Evolutionary conservation across 1,140 invertebrate species (phyloP), one percentile per base, ranked within the genome.

Genomic region (Anastrepha ludens): DNA sequence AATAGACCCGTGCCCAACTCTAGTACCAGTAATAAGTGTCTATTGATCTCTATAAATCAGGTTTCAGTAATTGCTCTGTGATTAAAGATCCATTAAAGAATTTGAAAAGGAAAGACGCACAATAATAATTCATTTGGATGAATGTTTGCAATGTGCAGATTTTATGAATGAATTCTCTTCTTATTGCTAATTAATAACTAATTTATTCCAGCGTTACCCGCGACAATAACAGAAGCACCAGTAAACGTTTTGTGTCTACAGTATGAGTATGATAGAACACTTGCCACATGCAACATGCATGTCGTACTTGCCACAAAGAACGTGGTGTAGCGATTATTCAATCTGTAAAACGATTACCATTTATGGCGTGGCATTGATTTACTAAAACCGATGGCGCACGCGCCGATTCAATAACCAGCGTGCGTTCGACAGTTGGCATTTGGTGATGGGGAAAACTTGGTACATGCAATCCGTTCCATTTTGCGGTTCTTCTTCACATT

Each of bases 321-420:
- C 47, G 74, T 29, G 74, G 17, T 81, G 74, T 81, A 15, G 47
- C 74, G 74, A 81, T 81, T 81, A 81, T 81, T 81, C 74, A 81
- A 81, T 81, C 74, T 81, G 74, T 20, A 81, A 81, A 81, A 81
- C 74, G 74, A 81, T 81, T 81, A 81, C 74, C 74, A 81, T 81
- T 81, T 81, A 81, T 81, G 74, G 74, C 74, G 20, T 81, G 47
- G 74, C 47, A 81, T 55, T 81, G 74, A 81, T 81, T 81, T 81
- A 81, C 47, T 81, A 81, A 81, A 81, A 81, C 74, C 74, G 74
- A 81, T 55, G 74, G 47, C 17, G 47, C 74, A 81, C 74, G 74
- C 74, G 74, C 47, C 74, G 20, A 81, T 78, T 50, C 74, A 44
- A 50, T 15, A 55, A n/a, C 44, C 74, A 39, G 4, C 47, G 44